phyloP scores from a whole-genome alignment of 23 tunicate genomes.

The Halocynthia aurantium region DNA sequence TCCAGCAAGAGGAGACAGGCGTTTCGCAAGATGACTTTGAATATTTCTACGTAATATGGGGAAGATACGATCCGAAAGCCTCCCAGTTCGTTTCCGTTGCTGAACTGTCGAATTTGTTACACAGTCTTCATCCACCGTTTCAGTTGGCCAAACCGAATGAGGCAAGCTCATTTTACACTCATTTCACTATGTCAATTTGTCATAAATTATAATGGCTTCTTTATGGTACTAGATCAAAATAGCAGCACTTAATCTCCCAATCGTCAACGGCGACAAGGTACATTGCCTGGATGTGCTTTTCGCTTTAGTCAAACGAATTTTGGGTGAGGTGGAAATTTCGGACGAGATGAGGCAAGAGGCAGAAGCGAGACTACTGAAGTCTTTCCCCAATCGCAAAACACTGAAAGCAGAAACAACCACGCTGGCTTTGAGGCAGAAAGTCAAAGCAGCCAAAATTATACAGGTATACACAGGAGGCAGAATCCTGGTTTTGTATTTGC shows the following conservation, averaged over 20 bases:
- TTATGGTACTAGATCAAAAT: slow-evolving; percentile 52
- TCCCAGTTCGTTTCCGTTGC: slow-evolving; percentile 79
- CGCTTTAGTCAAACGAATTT: slow-evolving; percentile 70
- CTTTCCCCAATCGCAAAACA: slow-evolving; percentile 73
- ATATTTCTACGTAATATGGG: slow-evolving; percentile 93
- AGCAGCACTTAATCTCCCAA: slow-evolving; percentile 82
- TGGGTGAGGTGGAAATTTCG: slow-evolving; percentile 86
- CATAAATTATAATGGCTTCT: neutral
- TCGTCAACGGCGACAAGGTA: slow-evolving; percentile 68
- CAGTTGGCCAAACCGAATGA: slow-evolving; percentile 76
- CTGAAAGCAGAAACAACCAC: slow-evolving; percentile 75
- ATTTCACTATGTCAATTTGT: neutral
- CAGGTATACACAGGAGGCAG: slow-evolving; percentile 28
- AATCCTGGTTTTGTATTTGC: neutral
- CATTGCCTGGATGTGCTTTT: slow-evolving; percentile 87
- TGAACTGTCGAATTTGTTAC: slow-evolving; percentile 70
- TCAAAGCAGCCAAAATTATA: slow-evolving; percentile 61
- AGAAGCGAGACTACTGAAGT: slow-evolving; percentile 56
- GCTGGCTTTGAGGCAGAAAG: slow-evolving; percentile 45
- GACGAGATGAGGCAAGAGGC: slow-evolving; percentile 76
- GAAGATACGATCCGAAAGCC: slow-evolving; percentile 89
- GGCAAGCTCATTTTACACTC: slow-evolving; percentile 11
- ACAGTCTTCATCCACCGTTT: slow-evolving; percentile 89
- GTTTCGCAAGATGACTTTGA: slow-evolving; percentile 89
- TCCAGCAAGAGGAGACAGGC: slow-evolving; percentile 87